Evolutionary conservation across 2,797 vertebrate species (phyloP).

Genomic region (Amblyopsis hoosieri): DNA sequence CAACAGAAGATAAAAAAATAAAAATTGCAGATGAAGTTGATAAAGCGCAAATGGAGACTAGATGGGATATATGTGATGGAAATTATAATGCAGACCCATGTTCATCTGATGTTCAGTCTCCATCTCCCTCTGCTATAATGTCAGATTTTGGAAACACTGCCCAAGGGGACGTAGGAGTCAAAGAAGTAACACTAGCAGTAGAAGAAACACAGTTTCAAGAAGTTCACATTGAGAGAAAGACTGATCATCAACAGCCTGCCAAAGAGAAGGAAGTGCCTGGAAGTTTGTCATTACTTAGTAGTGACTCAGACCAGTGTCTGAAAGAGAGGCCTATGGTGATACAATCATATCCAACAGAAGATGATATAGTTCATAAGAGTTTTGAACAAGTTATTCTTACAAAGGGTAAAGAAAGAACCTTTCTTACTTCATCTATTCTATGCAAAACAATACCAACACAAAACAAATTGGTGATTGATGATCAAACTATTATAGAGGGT

Average conservation of each 20-base stretch:
- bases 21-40: not conserved
- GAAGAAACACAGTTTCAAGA: conserved; percentile 10
- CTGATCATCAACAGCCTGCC: not conserved
- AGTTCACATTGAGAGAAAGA: conserved; percentile 8
- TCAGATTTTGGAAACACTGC: conserved; percentile 14
- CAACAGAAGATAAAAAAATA: conserved; percentile 7
- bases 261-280: conserved; percentile 14
- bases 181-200: not conserved
- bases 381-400: conserved; percentile 8
- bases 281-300: conserved; percentile 11
- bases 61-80: conserved; percentile 3
- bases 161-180: not conserved
- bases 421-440: too few species aligned
- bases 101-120: conserved; percentile 23
- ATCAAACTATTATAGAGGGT: not conserved
- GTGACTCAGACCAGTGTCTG: conserved; percentile 4
- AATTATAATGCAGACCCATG: not conserved
- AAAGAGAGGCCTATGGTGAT: not conserved
- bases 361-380: conserved; percentile 1
- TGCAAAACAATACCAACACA: too few species aligned
- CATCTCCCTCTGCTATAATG: conserved; percentile 8
- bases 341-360: not conserved
- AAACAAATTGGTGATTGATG: too few species aligned
- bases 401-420: too few species aligned
- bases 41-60: conserved; percentile 3